Base-by-base conservation (phyloP, 2,888 invertebrate species). In the Quadriops clusia region DNA sequence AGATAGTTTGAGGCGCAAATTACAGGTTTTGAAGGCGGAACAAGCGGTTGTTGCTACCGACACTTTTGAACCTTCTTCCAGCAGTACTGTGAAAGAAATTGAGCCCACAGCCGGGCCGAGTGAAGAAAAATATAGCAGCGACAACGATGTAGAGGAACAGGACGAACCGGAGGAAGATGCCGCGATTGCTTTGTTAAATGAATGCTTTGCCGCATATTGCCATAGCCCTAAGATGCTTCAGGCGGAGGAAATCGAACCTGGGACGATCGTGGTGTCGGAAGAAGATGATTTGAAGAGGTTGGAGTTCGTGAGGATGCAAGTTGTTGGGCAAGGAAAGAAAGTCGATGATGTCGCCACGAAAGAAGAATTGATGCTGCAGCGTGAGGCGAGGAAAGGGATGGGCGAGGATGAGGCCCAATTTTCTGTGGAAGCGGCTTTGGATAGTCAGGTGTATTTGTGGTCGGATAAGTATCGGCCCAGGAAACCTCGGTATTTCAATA, bases 391-490 rank as follows among this genome's bases (percentile, higher is more conserved):
- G 17, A 82, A 84, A 51, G 87, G 83, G 10, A 83, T 86, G 79
- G 73, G 74, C 21, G 72, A 70, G 22, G 93, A 90, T 49, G 94
- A 93, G 63, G 89, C 82, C 1, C 77, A 78, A 52, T 94, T 95
- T 65, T 85, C 89, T 34, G 93, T 87, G 24, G 86, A 95, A 70
- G 74, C 84, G 35, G 71, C 79, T 15, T 60, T 94, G 40, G 87
- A 89, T 46, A 78, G 78, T 37, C 83, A 87, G 63, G 79, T 87
- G 6, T 87, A 89, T 51, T 64, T 90, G 15, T 97, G 97, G 91
- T 91, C 94, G 0, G 97, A 98, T 63, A 98, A 97, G 64, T 98
- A 97, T 61, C 67, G 97, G 7, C 98, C 98, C 0, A 64, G 97
- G 25, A 98, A 98, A 55, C 98, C 98, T 1, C 64, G 97, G 11